Evolutionary conservation across 2,113 vertebrate species (phyloP), one percentile per base, ranked within the genome.

Genomic region (Nothocercus julius): DNA sequence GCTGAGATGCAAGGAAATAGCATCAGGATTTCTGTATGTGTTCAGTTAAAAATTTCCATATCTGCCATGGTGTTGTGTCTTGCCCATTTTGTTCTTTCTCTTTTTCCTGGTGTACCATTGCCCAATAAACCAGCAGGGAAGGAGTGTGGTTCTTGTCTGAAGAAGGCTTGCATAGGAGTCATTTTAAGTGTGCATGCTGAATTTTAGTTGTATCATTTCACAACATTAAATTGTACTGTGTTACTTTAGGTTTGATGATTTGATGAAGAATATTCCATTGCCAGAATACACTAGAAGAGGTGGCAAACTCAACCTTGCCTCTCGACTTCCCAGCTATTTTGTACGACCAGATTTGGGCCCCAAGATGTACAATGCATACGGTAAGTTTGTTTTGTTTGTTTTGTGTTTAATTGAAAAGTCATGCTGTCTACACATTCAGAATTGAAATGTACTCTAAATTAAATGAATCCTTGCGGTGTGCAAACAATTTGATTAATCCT

Each of bases 291-390:
- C 98, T 10, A 97, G 98, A 92, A 96, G 98, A 92, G 98, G 98
- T 1, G 98, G 98, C 18, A 98, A 98, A 67, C 95, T 98, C 84
- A 98, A 98, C 89, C 96, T 98, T 5, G 98, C 98, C 45, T 98
- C 98, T 42, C 97, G 98, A 21, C 97, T 98, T 36, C 98, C 98
- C 56, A 97, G 96, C 81, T 98, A 98, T 16, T 98, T 98, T 54
- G 98, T 98, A n/a, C 96, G 98, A 30, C 98, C 98, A 0, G 98
- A 98, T 88, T 90, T 98, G 62, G 98, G 98, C 56, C 98, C 98
- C 6, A 98, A 98, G 95, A 98, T 98, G 98, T 98, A 98, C 90
- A 98, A 98, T 68, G 98, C 98, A 0, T 98, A 98, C 0, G 98
- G 98, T 98, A 95, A 98, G 97, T 49, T 49, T 49, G 49, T 49